These are phyloP conservation scores for Caenorhabditis sp. DNA, from an alignment of 2,888 invertebrate species.

Conservation along the genomic window DNA sequence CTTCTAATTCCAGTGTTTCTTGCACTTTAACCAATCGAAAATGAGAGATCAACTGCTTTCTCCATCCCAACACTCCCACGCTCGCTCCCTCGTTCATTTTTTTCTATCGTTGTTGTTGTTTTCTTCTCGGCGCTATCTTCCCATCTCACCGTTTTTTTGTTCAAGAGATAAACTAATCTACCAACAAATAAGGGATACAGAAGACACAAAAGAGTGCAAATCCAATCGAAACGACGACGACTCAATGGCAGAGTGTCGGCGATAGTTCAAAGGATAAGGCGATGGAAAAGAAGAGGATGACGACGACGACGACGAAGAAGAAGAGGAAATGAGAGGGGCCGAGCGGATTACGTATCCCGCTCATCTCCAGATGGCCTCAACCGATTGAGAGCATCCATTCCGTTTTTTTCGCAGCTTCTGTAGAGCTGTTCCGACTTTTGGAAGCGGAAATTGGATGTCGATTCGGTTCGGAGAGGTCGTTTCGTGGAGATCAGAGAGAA, in stretches of 20 bases:
- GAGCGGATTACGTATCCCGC: slow-evolving; percentile 20
- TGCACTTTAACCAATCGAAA: slow-evolving; percentile 1
- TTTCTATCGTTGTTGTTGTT: too few species aligned
- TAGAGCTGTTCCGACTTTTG: background rate
- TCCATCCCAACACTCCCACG: too few species aligned
- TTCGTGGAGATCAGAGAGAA: background rate
- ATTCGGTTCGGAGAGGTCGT: slow-evolving; percentile 2
- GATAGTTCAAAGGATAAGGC: slow-evolving; percentile 7
- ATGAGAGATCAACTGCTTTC: background rate
- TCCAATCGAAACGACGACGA: background rate
- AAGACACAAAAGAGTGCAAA: slow-evolving; percentile 18
- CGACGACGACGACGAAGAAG: background rate
- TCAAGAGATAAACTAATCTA: too few species aligned
- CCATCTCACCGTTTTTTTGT: background rate
- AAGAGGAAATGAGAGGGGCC: background rate
- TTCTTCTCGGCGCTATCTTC: background rate
- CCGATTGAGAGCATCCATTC: background rate
- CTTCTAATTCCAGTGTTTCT: background rate
- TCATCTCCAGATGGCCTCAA: slow-evolving; percentile 27
- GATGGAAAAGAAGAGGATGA: background rate
- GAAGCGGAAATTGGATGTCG: slow-evolving; percentile 4
- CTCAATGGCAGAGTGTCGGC: background rate
- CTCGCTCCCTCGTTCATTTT: too few species aligned
- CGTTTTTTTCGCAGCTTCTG: background rate
- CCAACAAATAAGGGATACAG: too few species aligned